These are phyloP conservation scores for Formicarius rufipectus DNA, from an alignment of 2,113 vertebrate species.

Conservation along the genomic window DNA sequence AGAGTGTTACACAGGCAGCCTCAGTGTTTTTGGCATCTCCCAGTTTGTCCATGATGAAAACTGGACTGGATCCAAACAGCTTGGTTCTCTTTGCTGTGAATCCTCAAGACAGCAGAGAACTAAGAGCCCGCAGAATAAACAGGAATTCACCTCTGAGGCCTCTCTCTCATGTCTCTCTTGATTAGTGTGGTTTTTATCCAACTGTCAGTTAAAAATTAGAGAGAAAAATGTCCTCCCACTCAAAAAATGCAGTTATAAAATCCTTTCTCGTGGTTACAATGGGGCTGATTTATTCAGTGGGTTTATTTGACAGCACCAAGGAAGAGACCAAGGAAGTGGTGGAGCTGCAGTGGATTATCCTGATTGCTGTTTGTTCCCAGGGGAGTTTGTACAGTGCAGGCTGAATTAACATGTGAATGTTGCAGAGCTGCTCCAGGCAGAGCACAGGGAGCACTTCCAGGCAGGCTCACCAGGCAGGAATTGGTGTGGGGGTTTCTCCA, in stretches of 20 bases:
- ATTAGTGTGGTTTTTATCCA: slow-evolving; percentile 6
- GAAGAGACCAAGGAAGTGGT: slow-evolving; percentile 15
- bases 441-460: background rate
- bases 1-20: background rate
- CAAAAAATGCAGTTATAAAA: slow-evolving; percentile 41
- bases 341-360: background rate
- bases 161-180: background rate
- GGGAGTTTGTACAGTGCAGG: background rate
- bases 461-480: background rate
- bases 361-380: slow-evolving; percentile 53
- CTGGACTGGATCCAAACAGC: background rate
- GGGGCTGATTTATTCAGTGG: slow-evolving; percentile 18
- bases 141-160: background rate
- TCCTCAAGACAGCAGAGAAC: background rate
- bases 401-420: background rate
- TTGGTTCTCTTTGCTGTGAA: background rate
- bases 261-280: slow-evolving; percentile 26
- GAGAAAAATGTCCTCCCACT: slow-evolving; percentile 51
- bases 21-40: background rate
- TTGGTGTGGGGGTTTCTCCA: background rate
- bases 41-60: background rate
- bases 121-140: background rate
- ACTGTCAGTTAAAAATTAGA: background rate
- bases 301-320: slow-evolving; percentile 59
- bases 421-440: background rate